A percentile compares a stretch with the other conserved stretches of the same genome.
Evolutionary conservation across 2,113 vertebrate genomes (phyloP).

Genomic region (Hyperopisus bebe): DNA sequence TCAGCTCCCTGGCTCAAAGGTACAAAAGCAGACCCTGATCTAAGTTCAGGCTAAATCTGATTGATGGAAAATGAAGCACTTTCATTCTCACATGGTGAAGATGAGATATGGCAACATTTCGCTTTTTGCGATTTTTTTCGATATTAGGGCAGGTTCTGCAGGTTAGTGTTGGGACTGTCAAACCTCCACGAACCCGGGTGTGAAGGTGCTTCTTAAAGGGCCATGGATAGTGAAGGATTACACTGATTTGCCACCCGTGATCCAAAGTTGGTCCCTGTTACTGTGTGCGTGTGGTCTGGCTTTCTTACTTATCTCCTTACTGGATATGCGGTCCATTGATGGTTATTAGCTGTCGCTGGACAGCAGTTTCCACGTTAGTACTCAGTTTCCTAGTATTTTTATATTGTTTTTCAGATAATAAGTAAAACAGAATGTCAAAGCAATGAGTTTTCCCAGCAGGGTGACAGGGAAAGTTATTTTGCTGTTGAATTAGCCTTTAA

Average conservation of each 20-base stretch:
- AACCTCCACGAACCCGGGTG: neutral
- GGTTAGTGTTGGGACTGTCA: neutral
- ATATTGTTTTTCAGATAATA: neutral
- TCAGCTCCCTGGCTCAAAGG: neutral
- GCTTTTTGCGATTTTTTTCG: neutral
- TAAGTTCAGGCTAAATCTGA: neutral
- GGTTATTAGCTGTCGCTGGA: neutral
- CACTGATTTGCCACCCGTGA: conserved; percentile 24
- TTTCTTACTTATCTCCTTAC: neutral
- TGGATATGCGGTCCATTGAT: neutral
- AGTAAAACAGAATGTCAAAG: conserved; percentile 5
- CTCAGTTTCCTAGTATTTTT: neutral
- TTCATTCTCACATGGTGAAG: neutral
- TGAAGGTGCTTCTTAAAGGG: neutral
- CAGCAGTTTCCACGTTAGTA: neutral
- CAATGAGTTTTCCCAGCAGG: neutral
- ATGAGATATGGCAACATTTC: neutral
- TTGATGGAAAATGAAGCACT: neutral
- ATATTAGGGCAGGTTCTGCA: neutral
- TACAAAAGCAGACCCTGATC: neutral
- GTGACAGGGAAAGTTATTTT: neutral
- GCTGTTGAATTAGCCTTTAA: neutral
- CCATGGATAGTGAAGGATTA: conserved; percentile 31
- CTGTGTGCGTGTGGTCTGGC: neutral
- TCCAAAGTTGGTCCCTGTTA: neutral